Evolutionary conservation across 2,888 invertebrate species (phyloP).

Genomic region (Hyposoter didymator): DNA sequence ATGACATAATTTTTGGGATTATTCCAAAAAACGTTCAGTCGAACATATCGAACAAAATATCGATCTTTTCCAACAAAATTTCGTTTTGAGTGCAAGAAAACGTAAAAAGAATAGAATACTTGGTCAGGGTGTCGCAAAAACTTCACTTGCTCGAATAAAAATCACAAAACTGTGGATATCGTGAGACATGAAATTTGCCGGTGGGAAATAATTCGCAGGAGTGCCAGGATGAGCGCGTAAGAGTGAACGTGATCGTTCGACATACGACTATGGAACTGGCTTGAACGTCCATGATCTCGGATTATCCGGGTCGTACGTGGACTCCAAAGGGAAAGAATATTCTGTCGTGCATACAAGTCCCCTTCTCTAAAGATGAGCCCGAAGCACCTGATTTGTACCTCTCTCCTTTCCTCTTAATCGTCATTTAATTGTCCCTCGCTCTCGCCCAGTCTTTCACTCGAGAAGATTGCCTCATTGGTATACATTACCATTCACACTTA

Average conservation of each 20-base stretch:
- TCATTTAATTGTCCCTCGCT: slow-evolving; percentile 51
- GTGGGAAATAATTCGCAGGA: slow-evolving; percentile 2
- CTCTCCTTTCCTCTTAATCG: slow-evolving; percentile 51
- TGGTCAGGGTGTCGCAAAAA: neutral
- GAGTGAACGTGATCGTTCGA: slow-evolving; percentile 59
- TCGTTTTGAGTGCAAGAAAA: too few species aligned
- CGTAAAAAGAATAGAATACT: neutral
- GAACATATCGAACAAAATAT: too few species aligned
- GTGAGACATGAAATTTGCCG: neutral
- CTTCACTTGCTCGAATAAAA: slow-evolving; percentile 3
- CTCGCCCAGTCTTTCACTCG: slow-evolving; percentile 60
- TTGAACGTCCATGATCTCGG: slow-evolving; percentile 67
- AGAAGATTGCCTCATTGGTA: slow-evolving; percentile 48
- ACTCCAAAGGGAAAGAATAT: slow-evolving; percentile 52
- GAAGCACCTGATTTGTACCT: slow-evolving; percentile 14
- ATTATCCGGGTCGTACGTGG: slow-evolving; percentile 66
- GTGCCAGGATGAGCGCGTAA: slow-evolving; percentile 42
- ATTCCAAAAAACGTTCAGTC: too few species aligned
- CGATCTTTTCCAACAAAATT: too few species aligned
- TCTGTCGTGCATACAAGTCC: slow-evolving; percentile 44
- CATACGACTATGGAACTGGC: slow-evolving; percentile 70
- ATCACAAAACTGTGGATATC: neutral
- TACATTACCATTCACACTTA: slow-evolving; percentile 25
- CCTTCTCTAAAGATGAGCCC: slow-evolving; percentile 53
- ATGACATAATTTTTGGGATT: too few species aligned